Percentiles rank a stretch among this genome's conserved stretches.
Conservation (phyloP, 1,140 invertebrate species). For the Mizuhopecten yessoensis region DNA sequence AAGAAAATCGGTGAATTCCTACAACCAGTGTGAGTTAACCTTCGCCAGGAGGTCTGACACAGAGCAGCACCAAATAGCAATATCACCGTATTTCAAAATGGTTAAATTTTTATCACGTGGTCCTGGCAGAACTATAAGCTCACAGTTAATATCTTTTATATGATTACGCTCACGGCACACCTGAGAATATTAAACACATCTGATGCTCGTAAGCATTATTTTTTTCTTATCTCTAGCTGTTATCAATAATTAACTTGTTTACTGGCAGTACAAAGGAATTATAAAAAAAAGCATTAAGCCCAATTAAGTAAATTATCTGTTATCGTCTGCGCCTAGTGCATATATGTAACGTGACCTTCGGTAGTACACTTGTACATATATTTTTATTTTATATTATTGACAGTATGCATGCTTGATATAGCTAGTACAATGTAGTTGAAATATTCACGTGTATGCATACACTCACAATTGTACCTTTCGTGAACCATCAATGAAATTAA, state of each 20-base stretch:
- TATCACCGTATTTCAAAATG: background rate
- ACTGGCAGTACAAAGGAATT: background rate
- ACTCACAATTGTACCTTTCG: no score
- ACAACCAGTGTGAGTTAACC: background rate
- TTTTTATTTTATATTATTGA: no score
- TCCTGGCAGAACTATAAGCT: background rate
- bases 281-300: background rate
- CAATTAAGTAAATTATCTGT: no score
- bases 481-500: no score
- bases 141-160: background rate
- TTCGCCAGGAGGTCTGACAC: background rate
- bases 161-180: background rate
- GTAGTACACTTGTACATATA: no score
- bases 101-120: background rate
- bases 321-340: no score
- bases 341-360: background rate
- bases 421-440: no score
- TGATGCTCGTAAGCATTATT: background rate
- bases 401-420: no score
- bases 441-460: no score
- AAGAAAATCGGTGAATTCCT: background rate
- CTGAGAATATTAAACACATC: background rate
- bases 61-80: background rate
- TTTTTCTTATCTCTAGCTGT: background rate
- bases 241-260: slow-evolving; percentile 15